Conservation (phyloP, 2,113 vertebrate genomes). For the Petrocephalus zakoni region DNA sequence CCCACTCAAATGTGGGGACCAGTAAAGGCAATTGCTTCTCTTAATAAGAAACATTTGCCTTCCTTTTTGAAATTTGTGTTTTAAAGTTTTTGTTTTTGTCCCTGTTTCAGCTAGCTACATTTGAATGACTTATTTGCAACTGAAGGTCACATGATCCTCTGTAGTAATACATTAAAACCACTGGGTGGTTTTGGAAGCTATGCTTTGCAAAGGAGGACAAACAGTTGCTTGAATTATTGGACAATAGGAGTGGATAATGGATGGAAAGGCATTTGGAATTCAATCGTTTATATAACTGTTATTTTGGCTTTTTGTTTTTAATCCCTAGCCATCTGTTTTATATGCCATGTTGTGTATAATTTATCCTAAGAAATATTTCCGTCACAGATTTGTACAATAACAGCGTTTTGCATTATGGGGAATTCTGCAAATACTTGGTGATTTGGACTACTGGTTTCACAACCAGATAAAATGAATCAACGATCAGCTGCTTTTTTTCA, state of each 20-base stretch:
- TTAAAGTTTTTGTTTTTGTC: constrained; percentile 53
- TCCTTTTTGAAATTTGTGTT: constrained; percentile 16
- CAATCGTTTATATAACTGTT: not conserved
- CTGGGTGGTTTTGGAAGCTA: not conserved
- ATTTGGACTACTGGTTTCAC: not conserved
- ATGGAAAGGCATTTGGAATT: not conserved
- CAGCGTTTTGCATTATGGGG: not conserved
- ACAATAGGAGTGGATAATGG: not conserved
- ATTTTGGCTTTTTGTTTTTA: not conserved
- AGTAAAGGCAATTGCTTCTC: constrained; percentile 46
- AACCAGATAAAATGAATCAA: not conserved
- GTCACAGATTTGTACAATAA: not conserved
- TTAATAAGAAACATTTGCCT: constrained; percentile 52
- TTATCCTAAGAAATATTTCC: not conserved
- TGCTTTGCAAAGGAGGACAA: not conserved
- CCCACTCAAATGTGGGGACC: constrained; percentile 49
- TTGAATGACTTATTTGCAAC: constrained; percentile 39
- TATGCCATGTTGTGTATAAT: not conserved
- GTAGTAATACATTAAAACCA: constrained; percentile 18
- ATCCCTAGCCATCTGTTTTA: not conserved
- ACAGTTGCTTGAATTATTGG: not conserved
- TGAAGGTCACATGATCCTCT: constrained; percentile 25
- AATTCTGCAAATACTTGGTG: not conserved
- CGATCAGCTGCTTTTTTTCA: not conserved
- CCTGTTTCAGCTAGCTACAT: constrained; percentile 23